Conservation (phyloP, 2,797 vertebrate species). For the Brachyalestes nurse region DNA sequence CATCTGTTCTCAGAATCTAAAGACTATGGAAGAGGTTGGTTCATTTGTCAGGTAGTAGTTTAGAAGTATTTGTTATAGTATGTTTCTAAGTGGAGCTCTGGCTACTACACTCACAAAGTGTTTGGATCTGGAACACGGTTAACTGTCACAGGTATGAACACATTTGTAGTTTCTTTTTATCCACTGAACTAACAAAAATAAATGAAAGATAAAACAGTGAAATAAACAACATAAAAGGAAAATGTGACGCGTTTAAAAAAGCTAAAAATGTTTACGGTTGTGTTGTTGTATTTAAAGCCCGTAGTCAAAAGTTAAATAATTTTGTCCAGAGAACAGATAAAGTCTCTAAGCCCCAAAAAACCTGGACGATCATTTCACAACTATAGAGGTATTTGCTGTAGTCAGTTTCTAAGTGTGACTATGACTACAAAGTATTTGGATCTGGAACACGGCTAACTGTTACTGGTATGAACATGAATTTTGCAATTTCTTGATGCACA, state of each 20-base stretch:
- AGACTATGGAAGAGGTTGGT: not conserved
- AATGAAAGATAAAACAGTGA: not conserved
- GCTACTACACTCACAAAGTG: not conserved
- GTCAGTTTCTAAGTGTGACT: not conserved
- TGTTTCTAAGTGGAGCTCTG: slow-evolving; percentile 5
- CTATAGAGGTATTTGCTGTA: not conserved
- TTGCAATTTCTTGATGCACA: too few relatives aligned
- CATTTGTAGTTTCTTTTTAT: not conserved
- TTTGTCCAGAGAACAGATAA: too few relatives aligned
- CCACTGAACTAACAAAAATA: not conserved
- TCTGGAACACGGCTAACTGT: not conserved
- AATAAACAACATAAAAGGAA: too few relatives aligned
- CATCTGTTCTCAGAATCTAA: not conserved
- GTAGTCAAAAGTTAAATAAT: too few relatives aligned
- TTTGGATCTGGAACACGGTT: slow-evolving; percentile 17
- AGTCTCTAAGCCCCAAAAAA: too few relatives aligned
- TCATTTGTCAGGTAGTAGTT: not conserved
- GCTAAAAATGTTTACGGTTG: too few relatives aligned
- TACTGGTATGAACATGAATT: not conserved
- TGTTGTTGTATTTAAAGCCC: too few relatives aligned
- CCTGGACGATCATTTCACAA: too few relatives aligned
- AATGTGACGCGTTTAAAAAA: too few relatives aligned
- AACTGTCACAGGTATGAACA: slow-evolving; percentile 4
- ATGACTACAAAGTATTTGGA: slow-evolving; percentile 1
- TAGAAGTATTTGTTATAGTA: not conserved